Evolutionary conservation across 1,140 invertebrate species (phyloP), one percentile per base, ranked within the genome.

Genomic region (Drosophila pruinosa): DNA sequence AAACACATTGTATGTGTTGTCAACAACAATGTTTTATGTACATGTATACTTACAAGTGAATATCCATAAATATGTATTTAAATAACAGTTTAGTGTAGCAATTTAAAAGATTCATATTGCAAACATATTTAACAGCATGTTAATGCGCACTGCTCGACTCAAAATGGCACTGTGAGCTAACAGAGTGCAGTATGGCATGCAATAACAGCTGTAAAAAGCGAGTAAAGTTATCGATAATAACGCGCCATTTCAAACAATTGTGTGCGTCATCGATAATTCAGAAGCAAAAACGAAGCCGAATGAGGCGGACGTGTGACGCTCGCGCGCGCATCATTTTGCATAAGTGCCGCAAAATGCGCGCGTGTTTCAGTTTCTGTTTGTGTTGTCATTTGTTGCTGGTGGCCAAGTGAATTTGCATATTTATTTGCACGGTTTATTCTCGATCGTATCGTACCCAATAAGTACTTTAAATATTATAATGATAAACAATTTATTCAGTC

Each of bases 241-340:
- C 38, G 65, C 38, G 65, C 57, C 26, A 54, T 54, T 62, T 54
- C n/a, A 62, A 69, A 34, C 47, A 34, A 24, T 12, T 26, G 28
- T 15, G 31, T 69, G n/a, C n/a, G 45, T 24, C 57, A 52, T 69
- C 65, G 65, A 62, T 68, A 61, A 41, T 26, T 69, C 38, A 69
- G 65, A 69, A 69, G 57, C 65, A 62, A 69, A 62, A 69, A 69
- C 65, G 65, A 53, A 69, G 57, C 65, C 58, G 65, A 69, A 63
- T 63, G 65, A 69, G 58, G 58, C 41, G 67, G 59, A 70, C 41
- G 67, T 70, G 59, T 70, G 59, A 64, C 50, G 59, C 67, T 70
- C 67, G 67, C 67, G 59, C 67, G 67, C 67, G 67, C 67, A 56
- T 41, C 28, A 70, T 63, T 69, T 70, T 70, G 67, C 67, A 53